Conservation (phyloP, 2,888 invertebrate species). For the Periphyllus acericola region DNA sequence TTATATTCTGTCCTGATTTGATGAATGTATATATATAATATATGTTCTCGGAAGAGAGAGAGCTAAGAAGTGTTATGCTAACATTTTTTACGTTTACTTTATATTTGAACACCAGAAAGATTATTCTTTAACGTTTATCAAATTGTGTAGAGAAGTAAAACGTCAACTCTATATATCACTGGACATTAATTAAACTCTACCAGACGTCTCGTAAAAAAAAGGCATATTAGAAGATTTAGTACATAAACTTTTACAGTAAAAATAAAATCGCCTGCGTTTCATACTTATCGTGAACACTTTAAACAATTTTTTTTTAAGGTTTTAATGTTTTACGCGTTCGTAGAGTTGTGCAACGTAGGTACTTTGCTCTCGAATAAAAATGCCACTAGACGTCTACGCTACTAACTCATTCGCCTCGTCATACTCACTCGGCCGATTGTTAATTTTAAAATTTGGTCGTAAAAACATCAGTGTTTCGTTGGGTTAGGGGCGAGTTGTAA, state of each 20-base stretch:
- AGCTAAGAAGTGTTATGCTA: not conserved
- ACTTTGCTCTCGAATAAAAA: conserved; percentile 33
- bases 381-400: not conserved
- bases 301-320: not conserved
- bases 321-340: no score
- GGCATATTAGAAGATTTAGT: conserved; percentile 1
- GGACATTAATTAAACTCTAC: conserved; percentile 43
- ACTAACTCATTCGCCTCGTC: not conserved
- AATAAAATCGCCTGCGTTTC: conserved; percentile 3
- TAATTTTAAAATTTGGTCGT: not conserved
- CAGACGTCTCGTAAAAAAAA: conserved; percentile 51
- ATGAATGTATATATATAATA: not conserved
- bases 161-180: conserved; percentile 21
- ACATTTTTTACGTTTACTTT: conserved; percentile 8
- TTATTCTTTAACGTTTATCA: conserved; percentile 37
- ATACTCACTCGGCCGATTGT: not conserved
- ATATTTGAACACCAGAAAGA: conserved; percentile 3
- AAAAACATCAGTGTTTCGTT: not conserved
- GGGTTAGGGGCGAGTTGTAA: no score
- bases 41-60: not conserved
- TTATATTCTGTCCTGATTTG: not conserved
- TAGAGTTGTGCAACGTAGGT: not conserved
- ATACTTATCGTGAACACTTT: not conserved
- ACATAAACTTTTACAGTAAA: conserved; percentile 28
- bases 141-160: conserved; percentile 44